Conservation (phyloP, 2,113 vertebrate species). For the Hirundichthys speculiger region DNA sequence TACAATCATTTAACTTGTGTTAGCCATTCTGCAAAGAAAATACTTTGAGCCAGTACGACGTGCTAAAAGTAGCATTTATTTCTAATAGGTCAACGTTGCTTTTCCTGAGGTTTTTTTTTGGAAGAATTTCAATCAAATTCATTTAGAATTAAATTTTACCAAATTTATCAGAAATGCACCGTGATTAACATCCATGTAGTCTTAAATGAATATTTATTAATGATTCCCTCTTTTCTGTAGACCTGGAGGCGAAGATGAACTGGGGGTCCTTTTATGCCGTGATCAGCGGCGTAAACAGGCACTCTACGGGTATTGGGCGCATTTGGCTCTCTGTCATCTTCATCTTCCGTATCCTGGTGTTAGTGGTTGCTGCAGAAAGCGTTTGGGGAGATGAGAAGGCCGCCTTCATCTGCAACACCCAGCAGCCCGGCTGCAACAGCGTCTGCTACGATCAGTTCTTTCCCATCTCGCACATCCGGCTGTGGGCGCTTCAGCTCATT, state of each 20-base stretch:
- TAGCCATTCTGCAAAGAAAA: no score
- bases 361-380: slow-evolving; percentile 96
- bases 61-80: no score
- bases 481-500: slow-evolving; percentile 97
- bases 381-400: slow-evolving; percentile 98
- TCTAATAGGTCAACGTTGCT: no score
- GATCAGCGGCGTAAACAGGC: slow-evolving; percentile 96
- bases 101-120: no score
- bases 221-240: slow-evolving; percentile 69
- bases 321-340: slow-evolving; percentile 98
- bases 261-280: slow-evolving; percentile 96
- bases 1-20: no score
- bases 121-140: no score
- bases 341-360: slow-evolving; percentile 96
- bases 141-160: no score
- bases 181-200: background rate
- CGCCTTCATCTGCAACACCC: slow-evolving; percentile 96
- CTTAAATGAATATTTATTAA: background rate
- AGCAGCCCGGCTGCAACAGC: slow-evolving; percentile 96
- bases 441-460: slow-evolving; percentile 98
- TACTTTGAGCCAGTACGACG: no score
- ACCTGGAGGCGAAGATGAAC: slow-evolving; percentile 92
- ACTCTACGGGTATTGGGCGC: slow-evolving; percentile 95
- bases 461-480: slow-evolving; percentile 95
- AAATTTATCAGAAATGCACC: no score